These are phyloP conservation scores for Pristionchus exspectatus DNA, from an alignment of 2,888 invertebrate species.

Conservation along the genomic window DNA sequence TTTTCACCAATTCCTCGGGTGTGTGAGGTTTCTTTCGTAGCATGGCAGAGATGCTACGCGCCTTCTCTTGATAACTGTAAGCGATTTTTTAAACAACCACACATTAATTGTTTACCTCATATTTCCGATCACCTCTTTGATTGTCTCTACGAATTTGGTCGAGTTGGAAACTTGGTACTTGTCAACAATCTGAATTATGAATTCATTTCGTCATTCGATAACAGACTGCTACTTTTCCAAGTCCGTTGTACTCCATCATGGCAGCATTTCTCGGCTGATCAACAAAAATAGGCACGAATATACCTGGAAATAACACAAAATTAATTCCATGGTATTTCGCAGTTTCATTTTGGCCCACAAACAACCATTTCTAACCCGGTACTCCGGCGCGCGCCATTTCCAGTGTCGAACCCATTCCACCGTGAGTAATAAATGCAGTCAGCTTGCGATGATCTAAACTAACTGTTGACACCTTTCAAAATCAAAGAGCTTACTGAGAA, in stretches of 20 bases:
- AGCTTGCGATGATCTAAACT: conserved; percentile 4
- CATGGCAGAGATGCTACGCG: not conserved
- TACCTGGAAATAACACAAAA: not conserved
- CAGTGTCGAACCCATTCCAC: conserved; percentile 15
- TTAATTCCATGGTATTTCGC: not conserved
- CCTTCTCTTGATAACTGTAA: not conserved
- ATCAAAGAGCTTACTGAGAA: not conserved
- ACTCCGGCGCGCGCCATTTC: not conserved
- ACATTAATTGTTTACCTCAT: not conserved
- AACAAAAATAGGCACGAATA: not conserved
- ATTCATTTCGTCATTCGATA: not conserved
- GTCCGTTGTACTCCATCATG: conserved; percentile 13
- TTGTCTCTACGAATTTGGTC: not conserved
- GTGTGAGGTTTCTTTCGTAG: not conserved
- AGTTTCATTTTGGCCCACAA: not conserved
- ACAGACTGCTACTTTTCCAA: not conserved
- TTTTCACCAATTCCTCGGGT: not conserved
- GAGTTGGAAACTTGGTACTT: not conserved
- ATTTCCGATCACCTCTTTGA: not conserved
- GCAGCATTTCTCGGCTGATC: conserved; percentile 21
- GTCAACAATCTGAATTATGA: not conserved
- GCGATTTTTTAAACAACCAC: not conserved
- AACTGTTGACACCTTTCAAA: not conserved
- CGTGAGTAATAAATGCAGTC: conserved; percentile 5
- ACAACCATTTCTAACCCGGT: not conserved